Evolutionary conservation across 2,113 vertebrate genomes (phyloP).

Genomic region (Microcebus ravelobensis): DNA sequence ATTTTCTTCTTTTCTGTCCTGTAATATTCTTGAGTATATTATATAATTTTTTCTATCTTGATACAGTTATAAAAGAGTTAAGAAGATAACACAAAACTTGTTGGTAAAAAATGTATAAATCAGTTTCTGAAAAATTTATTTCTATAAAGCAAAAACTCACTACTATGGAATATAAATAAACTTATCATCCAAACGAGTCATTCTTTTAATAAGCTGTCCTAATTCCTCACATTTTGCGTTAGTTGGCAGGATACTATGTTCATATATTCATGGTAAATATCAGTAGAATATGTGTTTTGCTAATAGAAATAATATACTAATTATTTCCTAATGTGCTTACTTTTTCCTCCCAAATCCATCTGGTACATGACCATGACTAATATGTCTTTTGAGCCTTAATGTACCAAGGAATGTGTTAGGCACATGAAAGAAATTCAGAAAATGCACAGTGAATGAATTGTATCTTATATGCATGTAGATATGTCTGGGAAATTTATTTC

Average conservation of each 20-base stretch:
- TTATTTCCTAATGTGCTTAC: conserved; percentile 19
- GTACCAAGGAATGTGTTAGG: background rate
- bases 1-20: background rate
- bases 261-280: background rate
- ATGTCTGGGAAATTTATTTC: background rate
- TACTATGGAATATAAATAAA: background rate
- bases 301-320: background rate
- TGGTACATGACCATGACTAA: background rate
- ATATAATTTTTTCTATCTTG: background rate
- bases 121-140: background rate
- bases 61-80: background rate
- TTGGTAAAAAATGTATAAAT: background rate
- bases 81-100: background rate
- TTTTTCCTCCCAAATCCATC: background rate
- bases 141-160: background rate
- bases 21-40: background rate
- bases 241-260: background rate
- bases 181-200: background rate
- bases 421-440: background rate
- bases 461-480: background rate
- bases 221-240: background rate
- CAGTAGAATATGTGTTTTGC: background rate
- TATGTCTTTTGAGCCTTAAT: background rate
- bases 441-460: background rate
- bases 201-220: background rate